phyloP scores from a whole-genome alignment of 2,888 invertebrate species.

The Yponomeuta sedellus region DNA sequence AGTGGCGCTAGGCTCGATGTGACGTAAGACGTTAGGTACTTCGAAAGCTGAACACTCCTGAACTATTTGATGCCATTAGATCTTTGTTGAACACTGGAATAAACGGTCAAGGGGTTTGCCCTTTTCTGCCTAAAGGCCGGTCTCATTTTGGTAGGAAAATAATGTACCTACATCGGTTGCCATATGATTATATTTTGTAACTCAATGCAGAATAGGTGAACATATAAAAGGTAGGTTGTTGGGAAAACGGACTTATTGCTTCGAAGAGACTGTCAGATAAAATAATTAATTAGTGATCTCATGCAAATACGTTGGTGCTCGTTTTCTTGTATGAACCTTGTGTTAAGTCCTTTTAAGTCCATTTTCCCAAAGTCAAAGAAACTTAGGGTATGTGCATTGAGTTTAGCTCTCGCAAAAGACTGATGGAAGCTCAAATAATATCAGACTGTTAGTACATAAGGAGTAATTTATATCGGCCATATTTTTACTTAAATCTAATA shows the following conservation, averaged over 20 bases:
- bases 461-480: not conserved
- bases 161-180: not conserved
- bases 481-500: not conserved
- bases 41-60: too few relatives aligned
- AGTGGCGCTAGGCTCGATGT: too few relatives aligned
- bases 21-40: too few relatives aligned
- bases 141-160: not conserved
- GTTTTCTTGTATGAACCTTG: slow-evolving; percentile 1
- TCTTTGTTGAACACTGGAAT: not conserved
- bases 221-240: not conserved
- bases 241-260: not conserved
- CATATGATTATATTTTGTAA: not conserved
- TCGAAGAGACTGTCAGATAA: not conserved
- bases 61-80: not conserved
- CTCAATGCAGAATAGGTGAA: not conserved
- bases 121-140: not conserved
- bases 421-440: not conserved
- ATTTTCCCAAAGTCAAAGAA: not conserved
- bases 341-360: not conserved
- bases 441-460: not conserved
- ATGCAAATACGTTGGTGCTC: slow-evolving; percentile 1
- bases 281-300: not conserved
- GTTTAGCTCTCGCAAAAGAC: not conserved
- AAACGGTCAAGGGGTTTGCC: not conserved
- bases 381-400: not conserved